phyloP scores from a whole-genome alignment of 2,797 vertebrate species.

The Girardinus metallicus region DNA sequence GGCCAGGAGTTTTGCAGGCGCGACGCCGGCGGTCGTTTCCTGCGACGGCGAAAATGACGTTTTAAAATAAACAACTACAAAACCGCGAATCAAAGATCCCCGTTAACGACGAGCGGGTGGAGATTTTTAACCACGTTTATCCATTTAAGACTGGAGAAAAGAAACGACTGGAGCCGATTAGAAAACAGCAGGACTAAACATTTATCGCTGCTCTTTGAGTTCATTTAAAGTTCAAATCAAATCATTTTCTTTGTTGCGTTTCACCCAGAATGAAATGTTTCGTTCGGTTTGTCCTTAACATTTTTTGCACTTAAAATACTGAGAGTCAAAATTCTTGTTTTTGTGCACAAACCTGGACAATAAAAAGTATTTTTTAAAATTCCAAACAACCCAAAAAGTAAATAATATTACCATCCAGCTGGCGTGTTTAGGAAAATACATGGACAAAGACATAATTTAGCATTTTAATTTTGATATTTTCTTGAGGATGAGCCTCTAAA shows the following conservation, averaged over 20 bases:
- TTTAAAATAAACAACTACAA: background rate
- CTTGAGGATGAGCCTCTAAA: background rate
- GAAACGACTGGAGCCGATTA: no score
- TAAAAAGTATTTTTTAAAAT: background rate
- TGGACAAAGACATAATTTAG: background rate
- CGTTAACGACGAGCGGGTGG: background rate
- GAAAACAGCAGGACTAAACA: background rate
- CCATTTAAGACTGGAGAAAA: background rate
- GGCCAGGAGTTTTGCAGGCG: no score
- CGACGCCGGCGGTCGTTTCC: no score
- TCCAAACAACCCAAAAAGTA: background rate
- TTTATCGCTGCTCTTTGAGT: background rate
- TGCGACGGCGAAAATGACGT: background rate
- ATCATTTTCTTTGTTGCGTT: background rate
- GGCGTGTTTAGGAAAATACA: background rate
- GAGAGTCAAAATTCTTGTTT: background rate
- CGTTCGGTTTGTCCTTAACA: background rate
- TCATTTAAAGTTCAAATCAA: background rate
- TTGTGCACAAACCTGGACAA: background rate
- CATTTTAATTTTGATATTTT: background rate
- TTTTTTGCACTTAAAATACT: background rate
- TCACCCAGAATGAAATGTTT: background rate
- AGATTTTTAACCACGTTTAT: background rate
- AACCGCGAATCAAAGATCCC: background rate
- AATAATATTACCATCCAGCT: background rate